Evolutionary conservation across 2,888 invertebrate species (phyloP).

Genomic region (Gisinianus flammeolus): DNA sequence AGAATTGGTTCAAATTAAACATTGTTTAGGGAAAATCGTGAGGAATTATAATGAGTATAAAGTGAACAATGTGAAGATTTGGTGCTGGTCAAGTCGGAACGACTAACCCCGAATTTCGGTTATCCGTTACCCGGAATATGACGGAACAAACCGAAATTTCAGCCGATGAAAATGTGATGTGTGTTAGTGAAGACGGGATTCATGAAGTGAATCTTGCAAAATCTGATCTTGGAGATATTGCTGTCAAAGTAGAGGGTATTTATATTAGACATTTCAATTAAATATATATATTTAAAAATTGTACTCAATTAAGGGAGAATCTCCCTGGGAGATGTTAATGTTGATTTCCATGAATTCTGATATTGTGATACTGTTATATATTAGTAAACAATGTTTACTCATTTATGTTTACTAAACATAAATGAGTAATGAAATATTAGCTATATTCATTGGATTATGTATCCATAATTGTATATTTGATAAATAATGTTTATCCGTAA

Average conservation of each 20-base stretch:
- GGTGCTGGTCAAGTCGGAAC: constrained; percentile 6
- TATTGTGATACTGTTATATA: no score
- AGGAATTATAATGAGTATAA: neutral
- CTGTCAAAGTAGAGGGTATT: neutral
- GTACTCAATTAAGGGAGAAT: neutral
- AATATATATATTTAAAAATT: no score
- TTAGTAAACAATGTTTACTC: no score
- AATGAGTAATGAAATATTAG: no score
- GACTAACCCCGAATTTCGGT: neutral
- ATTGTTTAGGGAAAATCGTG: constrained; percentile 16
- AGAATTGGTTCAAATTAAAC: neutral
- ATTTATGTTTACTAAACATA: no score
- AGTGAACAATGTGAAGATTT: constrained; percentile 13
- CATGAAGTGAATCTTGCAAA: neutral
- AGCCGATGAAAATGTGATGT: constrained; percentile 51
- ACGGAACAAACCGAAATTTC: constrained; percentile 54
- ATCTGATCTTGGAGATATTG: constrained; percentile 9
- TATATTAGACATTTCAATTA: no score
- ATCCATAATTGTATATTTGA: no score
- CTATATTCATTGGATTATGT: neutral
- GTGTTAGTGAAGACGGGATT: constrained; percentile 37
- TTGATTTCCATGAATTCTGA: neutral
- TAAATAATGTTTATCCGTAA: no score
- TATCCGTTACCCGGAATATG: constrained; percentile 43
- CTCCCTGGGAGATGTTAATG: neutral